These are phyloP conservation scores for Aldabrachelys gigantea DNA, from an alignment of 2,113 vertebrate genomes.

Conservation along the genomic window DNA sequence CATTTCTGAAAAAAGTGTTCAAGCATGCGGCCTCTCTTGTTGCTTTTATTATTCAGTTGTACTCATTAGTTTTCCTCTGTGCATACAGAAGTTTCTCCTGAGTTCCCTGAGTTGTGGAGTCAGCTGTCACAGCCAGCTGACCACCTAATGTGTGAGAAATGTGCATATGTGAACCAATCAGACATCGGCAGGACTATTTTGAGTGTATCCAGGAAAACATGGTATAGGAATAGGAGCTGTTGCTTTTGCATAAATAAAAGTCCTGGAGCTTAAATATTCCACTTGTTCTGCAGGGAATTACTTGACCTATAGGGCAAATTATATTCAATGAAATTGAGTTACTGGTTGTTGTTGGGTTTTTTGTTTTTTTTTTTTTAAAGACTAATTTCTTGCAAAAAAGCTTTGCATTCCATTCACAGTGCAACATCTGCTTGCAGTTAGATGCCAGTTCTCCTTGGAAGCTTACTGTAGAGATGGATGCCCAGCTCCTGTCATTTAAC, in stretches of 20 bases:
- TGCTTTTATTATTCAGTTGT: slow-evolving; percentile 17
- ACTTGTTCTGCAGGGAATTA: not conserved
- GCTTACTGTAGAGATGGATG: slow-evolving; percentile 26
- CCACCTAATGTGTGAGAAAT: not conserved
- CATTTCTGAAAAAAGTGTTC: not conserved
- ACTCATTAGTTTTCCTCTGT: slow-evolving; percentile 9
- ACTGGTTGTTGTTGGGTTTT: not conserved
- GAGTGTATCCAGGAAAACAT: not conserved
- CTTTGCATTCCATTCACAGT: not conserved
- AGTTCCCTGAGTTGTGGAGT: not conserved
- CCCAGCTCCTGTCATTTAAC: not conserved
- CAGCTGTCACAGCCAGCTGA: not conserved
- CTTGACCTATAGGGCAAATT: not conserved
- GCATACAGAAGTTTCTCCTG: not conserved
- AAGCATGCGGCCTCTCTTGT: not conserved
- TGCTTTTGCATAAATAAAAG: not conserved
- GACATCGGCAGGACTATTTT: rapidly evolving
- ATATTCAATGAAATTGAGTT: not conserved
- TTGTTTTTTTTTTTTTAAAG: not conserved
- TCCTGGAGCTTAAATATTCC: not conserved
- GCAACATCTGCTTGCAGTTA: slow-evolving; percentile 57
- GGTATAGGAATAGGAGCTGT: not conserved
- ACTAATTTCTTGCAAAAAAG: slow-evolving; percentile 9
- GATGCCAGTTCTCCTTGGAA: slow-evolving; percentile 39
- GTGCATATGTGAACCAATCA: not conserved